Conservation (phyloP, 1,140 invertebrate genomes). For the Stenopsyche tienmushanensis region DNA sequence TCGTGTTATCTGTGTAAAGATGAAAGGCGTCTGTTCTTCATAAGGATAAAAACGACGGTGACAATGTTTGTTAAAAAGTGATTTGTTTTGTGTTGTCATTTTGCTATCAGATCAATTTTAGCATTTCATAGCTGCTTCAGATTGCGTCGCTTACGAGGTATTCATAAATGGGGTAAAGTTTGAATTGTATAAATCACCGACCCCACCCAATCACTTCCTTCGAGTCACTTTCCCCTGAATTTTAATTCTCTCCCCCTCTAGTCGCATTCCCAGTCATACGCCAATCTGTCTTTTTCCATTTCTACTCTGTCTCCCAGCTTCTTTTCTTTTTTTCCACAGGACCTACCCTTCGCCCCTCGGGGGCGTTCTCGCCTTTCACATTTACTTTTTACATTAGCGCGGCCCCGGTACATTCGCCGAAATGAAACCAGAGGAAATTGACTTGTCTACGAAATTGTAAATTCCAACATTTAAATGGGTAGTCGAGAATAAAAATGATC, state of each 20-base stretch:
- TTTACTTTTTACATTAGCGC: constrained; percentile 28
- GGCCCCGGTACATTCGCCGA: constrained; percentile 28
- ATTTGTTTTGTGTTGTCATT: too few relatives aligned
- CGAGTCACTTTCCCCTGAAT: not conserved
- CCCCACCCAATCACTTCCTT: not conserved
- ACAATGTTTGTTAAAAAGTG: too few relatives aligned
- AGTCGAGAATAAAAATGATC: constrained; percentile 29
- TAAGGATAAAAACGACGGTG: too few relatives aligned
- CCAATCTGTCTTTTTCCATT: constrained; percentile 14
- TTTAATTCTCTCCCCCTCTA: not conserved
- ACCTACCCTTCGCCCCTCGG: not conserved
- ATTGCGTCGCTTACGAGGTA: not conserved
- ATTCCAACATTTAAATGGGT: constrained; percentile 36
- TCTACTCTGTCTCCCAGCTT: not conserved
- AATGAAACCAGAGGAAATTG: constrained; percentile 42
- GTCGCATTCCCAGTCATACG: not conserved
- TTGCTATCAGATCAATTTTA: too few relatives aligned
- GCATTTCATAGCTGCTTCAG: not conserved
- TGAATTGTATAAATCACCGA: constrained; percentile 3
- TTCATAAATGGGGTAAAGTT: constrained; percentile 1
- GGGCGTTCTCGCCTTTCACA: constrained; percentile 16
- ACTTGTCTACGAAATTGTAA: constrained; percentile 41
- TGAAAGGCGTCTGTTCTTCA: too few relatives aligned
- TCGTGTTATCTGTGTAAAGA: too few relatives aligned
- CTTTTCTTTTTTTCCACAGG: not conserved